These are phyloP conservation scores for Metalampra italica DNA, from an alignment of 2,888 invertebrate species.

Conservation along the genomic window DNA sequence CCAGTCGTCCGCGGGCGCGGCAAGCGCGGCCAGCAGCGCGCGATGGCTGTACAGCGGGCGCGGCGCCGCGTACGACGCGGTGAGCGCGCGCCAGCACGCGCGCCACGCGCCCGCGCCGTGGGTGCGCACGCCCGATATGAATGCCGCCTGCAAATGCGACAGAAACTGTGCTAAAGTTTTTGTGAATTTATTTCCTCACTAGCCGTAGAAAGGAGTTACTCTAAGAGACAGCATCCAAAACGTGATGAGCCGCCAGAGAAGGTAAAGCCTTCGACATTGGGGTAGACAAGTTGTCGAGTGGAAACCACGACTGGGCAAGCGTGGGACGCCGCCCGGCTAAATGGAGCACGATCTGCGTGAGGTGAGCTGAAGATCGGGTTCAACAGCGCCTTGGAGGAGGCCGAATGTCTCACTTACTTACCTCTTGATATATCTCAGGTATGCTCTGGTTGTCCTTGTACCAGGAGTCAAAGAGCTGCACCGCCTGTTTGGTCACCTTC, in stretches of 20 bases:
- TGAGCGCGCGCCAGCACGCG: conserved; percentile 85
- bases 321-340: too few relatives aligned
- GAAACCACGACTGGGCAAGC: too few relatives aligned
- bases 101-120: conserved; percentile 87
- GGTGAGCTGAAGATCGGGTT: too few relatives aligned
- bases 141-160: conserved; percentile 48
- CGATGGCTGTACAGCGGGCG: conserved; percentile 62
- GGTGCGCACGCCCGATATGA: conserved; percentile 82
- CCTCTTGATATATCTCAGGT: conserved; percentile 86
- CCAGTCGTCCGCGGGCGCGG: conserved; percentile 87
- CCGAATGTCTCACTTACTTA: conserved; percentile 17
- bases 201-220: too few relatives aligned
- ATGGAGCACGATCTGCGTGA: too few relatives aligned
- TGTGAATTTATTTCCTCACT: too few relatives aligned
- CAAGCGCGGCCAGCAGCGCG: conserved; percentile 83
- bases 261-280: too few relatives aligned
- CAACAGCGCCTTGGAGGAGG: too few relatives aligned
- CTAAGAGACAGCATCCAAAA: too few relatives aligned
- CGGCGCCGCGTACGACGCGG: conserved; percentile 83
- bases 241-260: too few relatives aligned
- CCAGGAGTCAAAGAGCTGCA: conserved; percentile 85
- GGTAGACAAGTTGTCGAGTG: too few relatives aligned
- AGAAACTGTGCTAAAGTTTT: not conserved
- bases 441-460: conserved; percentile 81
- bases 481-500: conserved; percentile 83